phyloP scores from a whole-genome alignment of 1,140 invertebrate genomes.

The Heliothis virescens region DNA sequence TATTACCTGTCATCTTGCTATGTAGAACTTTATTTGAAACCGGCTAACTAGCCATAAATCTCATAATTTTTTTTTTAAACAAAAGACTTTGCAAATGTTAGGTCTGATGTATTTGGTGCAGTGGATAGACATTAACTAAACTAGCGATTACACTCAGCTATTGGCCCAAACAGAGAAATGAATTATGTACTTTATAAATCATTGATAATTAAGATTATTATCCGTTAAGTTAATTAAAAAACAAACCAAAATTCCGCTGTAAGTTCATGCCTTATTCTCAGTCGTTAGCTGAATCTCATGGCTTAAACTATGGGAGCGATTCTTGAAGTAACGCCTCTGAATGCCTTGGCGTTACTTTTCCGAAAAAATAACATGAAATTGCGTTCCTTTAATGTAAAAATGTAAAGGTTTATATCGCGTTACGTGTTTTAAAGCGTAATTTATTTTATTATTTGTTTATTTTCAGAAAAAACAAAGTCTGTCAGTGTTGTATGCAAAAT shows the following conservation, averaged over 20 bases:
- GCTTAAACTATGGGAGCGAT: slow-evolving; percentile 66
- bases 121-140: no score
- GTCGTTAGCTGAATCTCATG: slow-evolving; percentile 61
- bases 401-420: slow-evolving; percentile 18
- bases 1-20: no score
- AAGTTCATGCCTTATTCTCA: slow-evolving; percentile 47
- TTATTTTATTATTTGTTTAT: not conserved
- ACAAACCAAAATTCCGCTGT: not conserved
- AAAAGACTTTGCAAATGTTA: no score
- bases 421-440: slow-evolving; percentile 37
- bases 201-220: no score
- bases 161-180: no score
- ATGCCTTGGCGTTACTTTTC: slow-evolving; percentile 42
- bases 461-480: not conserved
- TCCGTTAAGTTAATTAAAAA: no score
- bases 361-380: slow-evolving; percentile 44
- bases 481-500: not conserved
- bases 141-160: no score
- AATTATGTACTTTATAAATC: no score
- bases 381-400: slow-evolving; percentile 29
- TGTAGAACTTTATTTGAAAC: no score
- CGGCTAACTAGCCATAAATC: no score
- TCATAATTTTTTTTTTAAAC: no score
- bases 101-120: no score
- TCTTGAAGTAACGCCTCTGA: slow-evolving; percentile 57